These are phyloP conservation scores for Epinephelus malabaricus DNA, from an alignment of 2,797 vertebrate species.

Conservation along the genomic window DNA sequence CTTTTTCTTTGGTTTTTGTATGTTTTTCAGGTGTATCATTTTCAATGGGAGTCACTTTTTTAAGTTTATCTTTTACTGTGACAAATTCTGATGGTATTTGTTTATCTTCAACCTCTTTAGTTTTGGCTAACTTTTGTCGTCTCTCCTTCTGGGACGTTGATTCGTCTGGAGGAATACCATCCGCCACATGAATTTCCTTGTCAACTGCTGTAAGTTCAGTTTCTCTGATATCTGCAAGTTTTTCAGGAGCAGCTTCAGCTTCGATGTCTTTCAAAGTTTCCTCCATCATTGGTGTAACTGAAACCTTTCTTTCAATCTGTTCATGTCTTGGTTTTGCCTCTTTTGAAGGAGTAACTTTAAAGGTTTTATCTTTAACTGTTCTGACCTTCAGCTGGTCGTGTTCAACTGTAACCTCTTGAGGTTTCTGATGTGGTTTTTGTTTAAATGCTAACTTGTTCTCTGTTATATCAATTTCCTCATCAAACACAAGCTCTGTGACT, in stretches of 20 bases:
- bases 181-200: too few relatives aligned
- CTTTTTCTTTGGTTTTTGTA: background rate
- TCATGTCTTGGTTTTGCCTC: background rate
- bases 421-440: too few relatives aligned
- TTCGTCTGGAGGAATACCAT: background rate
- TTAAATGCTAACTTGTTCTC: too few relatives aligned
- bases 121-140: background rate
- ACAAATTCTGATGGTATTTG: background rate
- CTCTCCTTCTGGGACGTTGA: background rate
- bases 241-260: too few relatives aligned
- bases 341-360: background rate
- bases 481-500: too few relatives aligned
- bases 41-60: background rate
- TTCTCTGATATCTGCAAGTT: too few relatives aligned
- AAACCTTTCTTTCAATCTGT: background rate
- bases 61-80: constrained; percentile 9
- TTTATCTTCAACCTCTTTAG: background rate
- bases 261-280: background rate
- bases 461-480: too few relatives aligned
- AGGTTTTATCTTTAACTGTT: background rate
- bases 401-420: constrained; percentile 3
- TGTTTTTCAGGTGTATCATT: background rate
- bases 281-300: too few relatives aligned
- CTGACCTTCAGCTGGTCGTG: background rate
- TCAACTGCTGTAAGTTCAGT: too few relatives aligned